Conservation (phyloP, 2,797 vertebrate genomes). For the Vespertilio murinus region DNA sequence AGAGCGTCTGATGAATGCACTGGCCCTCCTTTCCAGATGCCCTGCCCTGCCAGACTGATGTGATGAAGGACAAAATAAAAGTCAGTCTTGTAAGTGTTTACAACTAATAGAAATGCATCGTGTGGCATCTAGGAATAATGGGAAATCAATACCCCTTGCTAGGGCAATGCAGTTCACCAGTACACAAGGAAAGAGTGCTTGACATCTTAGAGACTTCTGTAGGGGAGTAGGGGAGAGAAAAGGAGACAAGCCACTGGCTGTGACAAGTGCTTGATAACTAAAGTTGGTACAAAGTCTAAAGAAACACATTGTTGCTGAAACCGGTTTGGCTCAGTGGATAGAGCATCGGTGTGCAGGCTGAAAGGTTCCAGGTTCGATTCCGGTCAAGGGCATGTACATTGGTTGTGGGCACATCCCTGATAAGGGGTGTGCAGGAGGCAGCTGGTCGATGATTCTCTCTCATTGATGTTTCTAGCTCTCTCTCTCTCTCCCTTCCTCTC, state of each 20-base stretch:
- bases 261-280: background rate
- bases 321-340: too few species aligned
- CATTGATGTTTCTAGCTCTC: too few species aligned
- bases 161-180: background rate
- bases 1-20: constrained; percentile 33
- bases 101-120: constrained; percentile 60
- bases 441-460: too few species aligned
- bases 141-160: constrained; percentile 58
- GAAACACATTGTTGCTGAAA: background rate
- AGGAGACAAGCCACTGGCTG: background rate
- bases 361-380: too few species aligned
- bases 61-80: constrained; percentile 68
- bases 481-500: too few species aligned
- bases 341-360: too few species aligned
- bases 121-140: constrained; percentile 56
- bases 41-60: constrained; percentile 45
- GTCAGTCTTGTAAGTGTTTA: constrained; percentile 1
- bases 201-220: background rate
- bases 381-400: too few species aligned
- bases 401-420: too few species aligned
- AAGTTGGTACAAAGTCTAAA: background rate
- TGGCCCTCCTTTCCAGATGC: constrained; percentile 62
- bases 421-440: too few species aligned
- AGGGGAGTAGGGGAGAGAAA: background rate
- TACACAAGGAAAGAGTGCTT: background rate